Evolutionary conservation across 2,888 invertebrate genomes (phyloP).

Genomic region (Aphidius colemani): DNA sequence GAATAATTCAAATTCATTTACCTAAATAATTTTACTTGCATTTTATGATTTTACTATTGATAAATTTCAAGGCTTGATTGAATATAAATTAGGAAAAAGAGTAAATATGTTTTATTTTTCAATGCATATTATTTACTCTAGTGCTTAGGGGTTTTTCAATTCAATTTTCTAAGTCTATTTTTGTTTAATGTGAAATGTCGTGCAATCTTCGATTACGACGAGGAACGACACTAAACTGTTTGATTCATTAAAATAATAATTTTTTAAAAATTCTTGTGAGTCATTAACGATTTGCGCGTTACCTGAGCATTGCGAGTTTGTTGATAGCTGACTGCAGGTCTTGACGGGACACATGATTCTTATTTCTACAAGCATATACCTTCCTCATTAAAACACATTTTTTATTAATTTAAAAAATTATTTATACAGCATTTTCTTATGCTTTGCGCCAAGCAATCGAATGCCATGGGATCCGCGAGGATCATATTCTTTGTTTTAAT

Average conservation of each 20-base stretch:
- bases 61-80: not conserved
- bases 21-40: no score
- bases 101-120: not conserved
- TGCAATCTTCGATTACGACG: conserved; percentile 15
- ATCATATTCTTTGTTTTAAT: not conserved
- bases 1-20: no score
- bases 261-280: conserved; percentile 27
- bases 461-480: conserved; percentile 12
- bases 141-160: not conserved
- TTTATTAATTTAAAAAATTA: conserved; percentile 25
- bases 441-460: conserved; percentile 21
- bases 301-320: conserved; percentile 77
- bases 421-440: conserved; percentile 7
- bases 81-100: conserved; percentile 4
- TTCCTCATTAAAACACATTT: conserved; percentile 43
- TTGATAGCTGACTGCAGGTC: conserved; percentile 75
- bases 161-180: not conserved
- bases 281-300: conserved; percentile 52
- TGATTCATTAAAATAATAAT: conserved; percentile 17
- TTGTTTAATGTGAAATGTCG: not conserved
- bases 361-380: conserved; percentile 68
- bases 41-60: not conserved
- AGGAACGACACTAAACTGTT: conserved; percentile 18
- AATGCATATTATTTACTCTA: no score
- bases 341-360: conserved; percentile 79